These are phyloP conservation scores for Habropoda laboriosa DNA, from an alignment of 1,140 invertebrate genomes.

Conservation along the genomic window DNA sequence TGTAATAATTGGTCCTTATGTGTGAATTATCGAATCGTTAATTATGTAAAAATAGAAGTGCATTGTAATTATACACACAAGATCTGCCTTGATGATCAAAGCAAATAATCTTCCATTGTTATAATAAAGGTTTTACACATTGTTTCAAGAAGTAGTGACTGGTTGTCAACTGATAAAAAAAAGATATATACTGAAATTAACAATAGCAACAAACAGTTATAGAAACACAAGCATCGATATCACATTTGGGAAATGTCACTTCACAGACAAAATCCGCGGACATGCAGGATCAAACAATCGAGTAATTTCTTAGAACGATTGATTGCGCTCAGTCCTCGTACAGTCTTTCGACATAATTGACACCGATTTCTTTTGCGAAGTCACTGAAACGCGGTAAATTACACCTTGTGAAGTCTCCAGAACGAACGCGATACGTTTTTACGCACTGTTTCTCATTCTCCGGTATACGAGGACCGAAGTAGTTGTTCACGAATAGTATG, in stretches of 20 bases:
- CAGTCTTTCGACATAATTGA: neutral
- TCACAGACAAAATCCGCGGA: conserved; percentile 6
- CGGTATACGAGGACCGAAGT: conserved; percentile 6
- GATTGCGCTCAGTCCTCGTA: conserved; percentile 13
- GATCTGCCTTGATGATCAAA: too few relatives aligned
- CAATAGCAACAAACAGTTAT: neutral
- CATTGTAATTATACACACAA: too few relatives aligned
- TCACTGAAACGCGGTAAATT: neutral
- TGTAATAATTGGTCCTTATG: neutral
- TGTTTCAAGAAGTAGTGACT: too few relatives aligned
- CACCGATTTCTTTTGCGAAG: neutral
- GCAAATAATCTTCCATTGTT: too few relatives aligned
- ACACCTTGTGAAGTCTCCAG: neutral
- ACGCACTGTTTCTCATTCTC: neutral
- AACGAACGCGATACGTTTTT: neutral
- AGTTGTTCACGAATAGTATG: neutral
- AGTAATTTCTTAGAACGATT: neutral
- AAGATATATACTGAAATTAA: too few relatives aligned
- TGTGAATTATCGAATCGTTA: neutral
- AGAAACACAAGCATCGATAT: conserved; percentile 6
- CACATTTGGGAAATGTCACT: conserved; percentile 22
- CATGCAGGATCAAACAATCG: conserved; percentile 23
- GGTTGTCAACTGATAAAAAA: neutral
- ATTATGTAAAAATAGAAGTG: neutral
- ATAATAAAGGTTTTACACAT: too few relatives aligned